Conservation (phyloP, 1,140 invertebrate species). For the Drosophila kanapiae region DNA sequence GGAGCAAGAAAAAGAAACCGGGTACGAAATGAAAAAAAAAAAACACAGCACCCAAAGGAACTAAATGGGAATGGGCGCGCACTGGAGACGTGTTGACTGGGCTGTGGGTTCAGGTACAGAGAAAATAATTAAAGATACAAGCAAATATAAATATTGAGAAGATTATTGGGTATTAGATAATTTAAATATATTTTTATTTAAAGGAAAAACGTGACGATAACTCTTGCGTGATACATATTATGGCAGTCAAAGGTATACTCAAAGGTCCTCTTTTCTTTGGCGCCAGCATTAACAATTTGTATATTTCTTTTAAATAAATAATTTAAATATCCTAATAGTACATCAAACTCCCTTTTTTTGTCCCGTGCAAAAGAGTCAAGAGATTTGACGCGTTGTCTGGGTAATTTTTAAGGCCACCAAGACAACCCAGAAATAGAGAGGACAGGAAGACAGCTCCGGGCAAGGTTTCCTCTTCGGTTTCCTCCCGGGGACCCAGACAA, state of each 20-base stretch:
- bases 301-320: too few species aligned
- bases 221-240: not conserved
- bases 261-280: not conserved
- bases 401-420: constrained; percentile 48
- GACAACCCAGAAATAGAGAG: not conserved
- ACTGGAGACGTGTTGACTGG: constrained; percentile 31
- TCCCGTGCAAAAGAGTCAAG: constrained; percentile 52
- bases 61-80: constrained; percentile 32
- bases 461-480: constrained; percentile 32
- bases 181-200: not conserved
- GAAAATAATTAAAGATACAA: not conserved
- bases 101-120: constrained; percentile 19
- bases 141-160: not conserved
- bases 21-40: constrained; percentile 22
- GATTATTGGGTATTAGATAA: too few species aligned
- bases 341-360: not conserved
- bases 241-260: not conserved
- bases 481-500: constrained; percentile 35
- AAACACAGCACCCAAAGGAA: constrained; percentile 61
- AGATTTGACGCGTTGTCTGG: constrained; percentile 65
- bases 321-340: too few species aligned
- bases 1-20: constrained; percentile 54
- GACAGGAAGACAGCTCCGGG: constrained; percentile 9
- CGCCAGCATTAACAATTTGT: not conserved
- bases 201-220: not conserved